Base-by-base conservation (phyloP, 2,888 invertebrate species). In the Tetragonisca angustula region DNA sequence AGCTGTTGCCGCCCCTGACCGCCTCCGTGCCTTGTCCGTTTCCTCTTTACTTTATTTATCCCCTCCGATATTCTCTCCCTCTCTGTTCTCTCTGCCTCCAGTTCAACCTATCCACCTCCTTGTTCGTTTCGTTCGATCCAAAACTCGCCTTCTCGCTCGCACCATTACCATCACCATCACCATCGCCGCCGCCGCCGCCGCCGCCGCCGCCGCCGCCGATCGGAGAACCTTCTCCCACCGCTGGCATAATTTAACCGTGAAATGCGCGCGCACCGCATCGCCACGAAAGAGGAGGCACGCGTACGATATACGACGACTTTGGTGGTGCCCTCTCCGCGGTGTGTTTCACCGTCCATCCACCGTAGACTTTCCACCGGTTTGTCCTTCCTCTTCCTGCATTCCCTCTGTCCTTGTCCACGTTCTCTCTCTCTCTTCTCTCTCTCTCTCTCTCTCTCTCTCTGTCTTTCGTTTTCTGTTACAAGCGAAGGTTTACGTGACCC, bases 1-100 rank as follows among this genome's bases (percentile, higher is more conserved):
- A 90, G 88, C 88, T 86, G 93, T 91, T 85, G 52, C 91, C 94
- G 94, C 94, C 94, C 92, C 92, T 87, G 85, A 88, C 91, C 93
- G 93, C 92, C 94, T 87, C 88, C 87, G 75, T 80, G 71, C 83
- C 68, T 67, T 86, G 62, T 77, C 76, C 67, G 85, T 70, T 85
- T 87, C 86, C 88, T 83, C 90, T 81, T 84, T 65, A 80, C 85
- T 87, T 89, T 88, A 84, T 87, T 86, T 80, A 77, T 83, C 81
- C 81, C 83, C 83, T 50, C 84, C 78, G 67, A 67, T 56, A 67
- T 65, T 24, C 59, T 43, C 83, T 73, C 77, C 79, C 76, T 62
- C 19, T 19, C 52, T 19, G 19, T 61, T 75, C 11, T 62, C 81
- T 68, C 77, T 67, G 62, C 0, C 32, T 56, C 67, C 32, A 24